Evolutionary conservation across 2,888 invertebrate genomes (phyloP).

Genomic region (Smittia sp.): DNA sequence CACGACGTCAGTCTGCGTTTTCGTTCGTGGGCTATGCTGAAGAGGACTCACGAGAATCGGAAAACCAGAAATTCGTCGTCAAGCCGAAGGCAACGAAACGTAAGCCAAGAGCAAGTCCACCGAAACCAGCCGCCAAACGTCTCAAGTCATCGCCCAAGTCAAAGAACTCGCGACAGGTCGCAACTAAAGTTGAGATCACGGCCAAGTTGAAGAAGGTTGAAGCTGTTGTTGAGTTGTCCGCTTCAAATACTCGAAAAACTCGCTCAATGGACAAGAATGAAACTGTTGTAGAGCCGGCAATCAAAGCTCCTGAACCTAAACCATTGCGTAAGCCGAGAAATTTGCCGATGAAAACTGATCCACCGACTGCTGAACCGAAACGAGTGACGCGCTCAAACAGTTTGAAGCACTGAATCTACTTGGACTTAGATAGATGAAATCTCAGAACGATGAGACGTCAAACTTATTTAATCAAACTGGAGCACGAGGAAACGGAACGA

Average conservation of each 20-base stretch:
- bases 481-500: neutral
- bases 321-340: neutral
- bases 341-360: neutral
- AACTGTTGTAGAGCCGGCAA: neutral
- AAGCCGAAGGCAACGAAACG: constrained; percentile 22
- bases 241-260: neutral
- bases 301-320: neutral
- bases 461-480: neutral
- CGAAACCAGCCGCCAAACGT: neutral
- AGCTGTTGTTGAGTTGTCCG: neutral
- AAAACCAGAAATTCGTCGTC: neutral
- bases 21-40: neutral
- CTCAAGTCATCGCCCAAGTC: neutral
- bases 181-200: neutral
- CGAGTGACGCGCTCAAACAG: neutral
- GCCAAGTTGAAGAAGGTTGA: neutral
- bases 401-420: neutral
- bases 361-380: neutral
- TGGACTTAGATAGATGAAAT: neutral
- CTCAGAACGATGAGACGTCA: neutral
- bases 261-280: neutral
- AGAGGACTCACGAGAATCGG: neutral
- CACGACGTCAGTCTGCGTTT: constrained; percentile 35
- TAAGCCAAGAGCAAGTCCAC: neutral
- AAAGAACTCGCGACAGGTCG: neutral